A percentile compares a stretch with the other conserved stretches of the same genome.
phyloP scores from a whole-genome alignment of 2,113 vertebrate genomes.

The Carlito syrichta region DNA sequence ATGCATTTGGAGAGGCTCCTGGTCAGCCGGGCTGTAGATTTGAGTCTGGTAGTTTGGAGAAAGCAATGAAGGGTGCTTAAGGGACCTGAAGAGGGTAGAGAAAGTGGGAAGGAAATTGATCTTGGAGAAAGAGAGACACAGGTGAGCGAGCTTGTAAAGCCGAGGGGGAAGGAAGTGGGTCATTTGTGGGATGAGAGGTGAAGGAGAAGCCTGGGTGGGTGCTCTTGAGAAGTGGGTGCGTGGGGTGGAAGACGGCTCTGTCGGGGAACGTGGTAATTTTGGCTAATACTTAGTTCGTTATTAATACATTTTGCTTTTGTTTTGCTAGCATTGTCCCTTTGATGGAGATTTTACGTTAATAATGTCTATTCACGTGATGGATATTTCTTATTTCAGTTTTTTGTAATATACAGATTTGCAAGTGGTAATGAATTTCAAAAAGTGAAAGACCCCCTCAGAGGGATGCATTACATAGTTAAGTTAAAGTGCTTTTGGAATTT shows the following conservation, averaged over 20 bases:
- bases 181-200: background rate
- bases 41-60: background rate
- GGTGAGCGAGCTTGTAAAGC: background rate
- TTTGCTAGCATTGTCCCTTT: constrained; percentile 4
- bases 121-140: background rate
- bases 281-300: background rate
- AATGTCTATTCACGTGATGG: background rate
- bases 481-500: constrained; percentile 78
- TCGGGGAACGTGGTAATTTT: background rate
- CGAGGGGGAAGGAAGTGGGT: background rate
- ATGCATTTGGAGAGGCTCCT: background rate
- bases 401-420: constrained; percentile 41
- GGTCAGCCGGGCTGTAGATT: background rate
- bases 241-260: background rate
- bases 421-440: constrained; percentile 46
- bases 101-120: background rate
- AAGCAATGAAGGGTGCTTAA: background rate
- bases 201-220: background rate
- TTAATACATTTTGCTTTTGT: constrained; percentile 23
- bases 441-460: background rate
- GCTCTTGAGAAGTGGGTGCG: background rate
- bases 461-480: constrained; percentile 50
- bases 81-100: background rate
- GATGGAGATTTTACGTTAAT: constrained; percentile 13
- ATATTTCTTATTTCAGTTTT: constrained; percentile 37